Evolutionary conservation across 2,888 invertebrate genomes (phyloP).

Genomic region (Xestia xanthographa): DNA sequence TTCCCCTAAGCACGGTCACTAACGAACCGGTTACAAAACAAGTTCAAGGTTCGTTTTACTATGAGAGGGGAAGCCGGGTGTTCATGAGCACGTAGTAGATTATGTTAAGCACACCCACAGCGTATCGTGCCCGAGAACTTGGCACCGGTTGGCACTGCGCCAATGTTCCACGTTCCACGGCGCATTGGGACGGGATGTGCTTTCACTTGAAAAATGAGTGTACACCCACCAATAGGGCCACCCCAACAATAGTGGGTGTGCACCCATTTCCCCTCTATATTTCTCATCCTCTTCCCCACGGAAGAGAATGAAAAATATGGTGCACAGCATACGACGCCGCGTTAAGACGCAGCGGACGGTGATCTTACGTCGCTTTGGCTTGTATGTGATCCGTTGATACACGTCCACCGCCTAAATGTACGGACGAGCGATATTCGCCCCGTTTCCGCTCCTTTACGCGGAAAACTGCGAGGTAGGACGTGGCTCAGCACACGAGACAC

Average conservation of each 20-base stretch:
- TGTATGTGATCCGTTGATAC: too few species aligned
- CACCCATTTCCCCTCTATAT: not conserved
- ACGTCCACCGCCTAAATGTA: too few species aligned
- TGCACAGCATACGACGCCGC: too few species aligned
- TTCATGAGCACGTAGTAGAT: conserved; percentile 12
- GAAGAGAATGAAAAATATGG: not conserved
- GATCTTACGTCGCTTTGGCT: too few species aligned
- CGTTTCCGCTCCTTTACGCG: too few species aligned
- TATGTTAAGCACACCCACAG: conserved; percentile 15
- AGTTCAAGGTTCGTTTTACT: conserved; percentile 36
- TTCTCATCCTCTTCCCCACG: not conserved
- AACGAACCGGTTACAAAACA: not conserved
- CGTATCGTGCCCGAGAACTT: conserved; percentile 28
- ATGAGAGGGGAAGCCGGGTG: not conserved
- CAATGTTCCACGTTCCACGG: conserved; percentile 15
- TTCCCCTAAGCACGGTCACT: not conserved
- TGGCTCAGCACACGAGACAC: too few species aligned
- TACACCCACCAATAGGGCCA: not conserved
- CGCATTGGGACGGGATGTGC: not conserved
- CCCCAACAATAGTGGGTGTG: not conserved
- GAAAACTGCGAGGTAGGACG: too few species aligned
- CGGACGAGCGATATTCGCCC: too few species aligned
- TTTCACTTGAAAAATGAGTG: conserved; percentile 12
- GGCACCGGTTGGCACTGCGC: conserved; percentile 32
- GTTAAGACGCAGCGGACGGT: too few species aligned